A percentile compares a stretch with the other conserved stretches of the same genome.
These are phyloP conservation scores for Enteromius trimaculatus DNA, from an alignment of 2,797 vertebrate genomes.

Conservation along the genomic window DNA sequence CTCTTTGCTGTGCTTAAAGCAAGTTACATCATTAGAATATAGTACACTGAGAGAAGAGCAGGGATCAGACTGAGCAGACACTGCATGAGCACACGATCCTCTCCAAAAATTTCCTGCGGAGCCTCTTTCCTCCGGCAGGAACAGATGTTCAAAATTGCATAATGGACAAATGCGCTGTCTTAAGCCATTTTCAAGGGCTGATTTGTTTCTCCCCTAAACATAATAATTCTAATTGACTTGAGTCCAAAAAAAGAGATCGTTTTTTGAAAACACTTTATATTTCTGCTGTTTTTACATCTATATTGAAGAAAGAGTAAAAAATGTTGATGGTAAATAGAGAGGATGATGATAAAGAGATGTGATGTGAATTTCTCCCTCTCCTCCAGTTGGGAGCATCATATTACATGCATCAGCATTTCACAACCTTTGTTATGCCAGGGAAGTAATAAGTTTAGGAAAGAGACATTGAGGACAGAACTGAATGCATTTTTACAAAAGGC, in stretches of 20 bases:
- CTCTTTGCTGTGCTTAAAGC: slow-evolving; percentile 24
- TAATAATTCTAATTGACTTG: slow-evolving; percentile 39
- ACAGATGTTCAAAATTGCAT: slow-evolving; percentile 69
- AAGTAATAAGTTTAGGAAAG: background rate
- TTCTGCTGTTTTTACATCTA: background rate
- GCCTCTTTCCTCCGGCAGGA: slow-evolving; percentile 42
- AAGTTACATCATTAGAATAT: slow-evolving; percentile 50
- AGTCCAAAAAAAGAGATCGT: background rate
- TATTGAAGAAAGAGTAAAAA: background rate
- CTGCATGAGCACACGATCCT: background rate
- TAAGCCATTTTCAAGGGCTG: slow-evolving; percentile 65
- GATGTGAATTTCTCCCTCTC: background rate
- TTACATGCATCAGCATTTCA: slow-evolving; percentile 19
- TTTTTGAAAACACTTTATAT: background rate
- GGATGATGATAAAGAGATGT: background rate
- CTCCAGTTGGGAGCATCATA: background rate
- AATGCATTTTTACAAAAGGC: background rate
- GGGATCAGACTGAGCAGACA: slow-evolving; percentile 31
- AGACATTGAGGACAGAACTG: background rate
- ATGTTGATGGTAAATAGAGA: background rate
- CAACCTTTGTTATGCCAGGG: slow-evolving; percentile 8
- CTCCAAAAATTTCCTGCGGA: slow-evolving; percentile 22
- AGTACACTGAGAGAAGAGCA: slow-evolving; percentile 18
- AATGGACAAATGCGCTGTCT: slow-evolving; percentile 67
- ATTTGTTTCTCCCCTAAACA: slow-evolving; percentile 26